These are phyloP conservation scores for Eudemis profundana DNA, from an alignment of 2,888 invertebrate species.

Conservation along the genomic window DNA sequence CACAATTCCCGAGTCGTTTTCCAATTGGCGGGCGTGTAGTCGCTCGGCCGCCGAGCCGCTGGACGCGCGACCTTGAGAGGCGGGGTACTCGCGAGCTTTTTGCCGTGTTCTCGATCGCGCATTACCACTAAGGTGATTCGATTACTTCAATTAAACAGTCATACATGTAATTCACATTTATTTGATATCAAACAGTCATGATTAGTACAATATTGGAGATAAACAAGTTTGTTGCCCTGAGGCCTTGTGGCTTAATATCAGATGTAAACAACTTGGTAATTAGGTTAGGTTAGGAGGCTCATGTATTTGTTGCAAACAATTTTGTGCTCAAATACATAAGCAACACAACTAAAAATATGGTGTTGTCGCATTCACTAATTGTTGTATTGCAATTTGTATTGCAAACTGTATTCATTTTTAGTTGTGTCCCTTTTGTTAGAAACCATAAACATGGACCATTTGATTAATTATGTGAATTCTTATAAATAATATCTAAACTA, in stretches of 20 bases:
- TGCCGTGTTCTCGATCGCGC: conserved; percentile 10
- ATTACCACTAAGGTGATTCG: conserved; percentile 6
- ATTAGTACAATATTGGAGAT: neutral
- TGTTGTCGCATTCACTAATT: neutral
- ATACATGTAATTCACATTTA: conserved; percentile 29
- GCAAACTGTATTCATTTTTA: neutral
- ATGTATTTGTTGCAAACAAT: neutral
- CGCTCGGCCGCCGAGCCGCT: neutral
- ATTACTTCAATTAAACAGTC: conserved; percentile 13
- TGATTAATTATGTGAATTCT: conserved; percentile 21
- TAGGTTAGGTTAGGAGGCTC: conserved; percentile 32
- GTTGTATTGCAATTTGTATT: conserved; percentile 1
- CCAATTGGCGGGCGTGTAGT: conserved; percentile 9
- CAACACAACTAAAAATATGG: neutral
- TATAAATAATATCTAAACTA: conserved; percentile 58
- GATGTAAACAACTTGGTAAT: conserved; percentile 38
- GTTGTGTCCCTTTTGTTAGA: neutral
- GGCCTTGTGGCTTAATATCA: conserved; percentile 15
- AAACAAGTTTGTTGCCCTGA: conserved; percentile 2
- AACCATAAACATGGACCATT: conserved; percentile 17
- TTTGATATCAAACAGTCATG: conserved; percentile 15
- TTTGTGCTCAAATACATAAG: neutral
- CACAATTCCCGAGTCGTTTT: conserved; percentile 25
- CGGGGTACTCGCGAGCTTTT: conserved; percentile 28
- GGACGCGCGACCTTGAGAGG: conserved; percentile 29